Percentiles rank a stretch among this genome's conserved stretches.
Conservation (phyloP, 2,113 vertebrate species). For the Glaucomys volans region DNA sequence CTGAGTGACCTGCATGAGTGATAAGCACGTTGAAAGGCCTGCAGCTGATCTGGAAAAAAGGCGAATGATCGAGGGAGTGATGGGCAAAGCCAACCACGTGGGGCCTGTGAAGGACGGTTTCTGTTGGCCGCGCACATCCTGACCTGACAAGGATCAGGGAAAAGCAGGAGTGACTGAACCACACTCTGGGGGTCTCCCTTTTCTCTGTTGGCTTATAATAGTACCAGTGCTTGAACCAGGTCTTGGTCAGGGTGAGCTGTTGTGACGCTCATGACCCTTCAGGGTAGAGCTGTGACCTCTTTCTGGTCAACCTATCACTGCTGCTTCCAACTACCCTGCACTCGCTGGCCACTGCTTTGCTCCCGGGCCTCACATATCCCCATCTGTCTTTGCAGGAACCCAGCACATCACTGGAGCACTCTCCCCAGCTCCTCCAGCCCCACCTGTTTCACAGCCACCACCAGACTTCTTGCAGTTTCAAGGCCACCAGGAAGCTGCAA, state of each 20-base stretch:
- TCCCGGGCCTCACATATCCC: too few relatives aligned
- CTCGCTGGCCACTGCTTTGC: not conserved
- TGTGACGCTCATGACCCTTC: not conserved
- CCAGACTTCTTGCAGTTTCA: not conserved
- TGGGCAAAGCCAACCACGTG: accelerated
- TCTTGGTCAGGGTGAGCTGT: accelerated
- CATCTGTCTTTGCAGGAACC: accelerated
- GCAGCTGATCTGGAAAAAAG: not conserved
- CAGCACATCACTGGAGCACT: accelerated
- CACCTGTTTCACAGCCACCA: not conserved
- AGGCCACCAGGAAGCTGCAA: not conserved
- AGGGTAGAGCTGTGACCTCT: accelerated
- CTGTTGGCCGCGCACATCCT: not conserved
- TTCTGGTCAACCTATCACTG: not conserved
- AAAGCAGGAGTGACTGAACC: accelerated
- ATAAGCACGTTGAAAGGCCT: accelerated
- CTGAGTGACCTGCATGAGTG: too few relatives aligned
- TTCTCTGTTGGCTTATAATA: not conserved
- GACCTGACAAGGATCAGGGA: not conserved
- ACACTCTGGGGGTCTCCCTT: accelerated
- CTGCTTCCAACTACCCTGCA: accelerated
- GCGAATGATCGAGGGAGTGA: accelerated
- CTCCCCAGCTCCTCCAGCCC: not conserved
- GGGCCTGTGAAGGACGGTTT: not conserved
- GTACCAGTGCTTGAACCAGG: accelerated